Evolutionary conservation across 2,113 vertebrate genomes (phyloP), one percentile per base, ranked within the genome.

Genomic region (Dipodomys spectabilis): DNA sequence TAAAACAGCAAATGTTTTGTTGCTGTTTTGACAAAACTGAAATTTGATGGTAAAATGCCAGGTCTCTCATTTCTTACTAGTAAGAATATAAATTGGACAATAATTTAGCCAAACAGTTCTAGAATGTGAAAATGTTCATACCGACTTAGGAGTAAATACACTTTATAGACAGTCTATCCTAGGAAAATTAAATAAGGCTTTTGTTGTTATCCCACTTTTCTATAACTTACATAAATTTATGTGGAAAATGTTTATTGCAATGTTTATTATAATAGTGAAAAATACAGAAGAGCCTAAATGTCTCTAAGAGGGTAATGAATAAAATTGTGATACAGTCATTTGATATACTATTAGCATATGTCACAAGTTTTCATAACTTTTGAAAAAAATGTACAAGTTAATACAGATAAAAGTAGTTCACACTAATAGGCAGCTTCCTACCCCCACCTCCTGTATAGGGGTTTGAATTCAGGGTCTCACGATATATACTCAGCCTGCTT

Each of bases 251-350:
- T 82, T 74, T 82, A 32, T 45, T 68, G 27, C 2, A 87, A 57
- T 81, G n/a, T 92, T 92, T 69, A n/a, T n/a, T 82, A 44, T 39
- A 81, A 92, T 35, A 74, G 32, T 81, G 32, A 87, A 87, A 92
- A 87, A 27, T 45, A 45, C 23, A 74, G 44, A 82, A 67, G 6
- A 60, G 64, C 67, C 57, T 93, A 67, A 44, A 92, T 79, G 53
- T 60, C 71, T 69, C 57, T 67, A n/a, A 71, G 39, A 53, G 27
- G 60, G 19, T 28, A 75, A 60, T 39, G 62, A 53, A 39, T 49
- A 35, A 80, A 86, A 86, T 44, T 82, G 1, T 73, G n/a, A 65
- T 67, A 65, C 15, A 39, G 3, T 22, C 18, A 79, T 0, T 10
- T 82, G 44, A 64, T 78, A 22, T 15, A 71, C 44, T 65, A 64